phyloP scores from a whole-genome alignment of 2,888 invertebrate species.

The Heterodera filipjevi region DNA sequence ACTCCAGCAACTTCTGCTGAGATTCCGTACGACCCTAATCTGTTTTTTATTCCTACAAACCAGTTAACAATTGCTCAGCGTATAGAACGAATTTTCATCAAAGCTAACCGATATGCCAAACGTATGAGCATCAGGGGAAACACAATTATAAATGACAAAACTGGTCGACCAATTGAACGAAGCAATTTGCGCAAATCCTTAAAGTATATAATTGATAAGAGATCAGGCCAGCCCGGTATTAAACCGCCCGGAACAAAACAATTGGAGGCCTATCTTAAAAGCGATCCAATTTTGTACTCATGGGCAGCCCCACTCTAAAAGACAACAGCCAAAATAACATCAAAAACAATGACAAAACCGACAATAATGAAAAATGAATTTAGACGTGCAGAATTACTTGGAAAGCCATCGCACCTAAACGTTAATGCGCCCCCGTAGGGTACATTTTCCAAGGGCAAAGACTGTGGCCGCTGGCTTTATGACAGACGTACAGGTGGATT shows the following conservation, averaged over 20 bases:
- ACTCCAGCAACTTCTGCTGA: too few relatives aligned
- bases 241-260: neutral
- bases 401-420: constrained; percentile 28
- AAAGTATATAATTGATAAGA: neutral
- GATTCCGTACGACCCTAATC: too few relatives aligned
- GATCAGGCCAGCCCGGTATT: neutral
- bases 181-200: neutral
- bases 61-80: neutral
- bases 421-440: constrained; percentile 10
- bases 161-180: neutral
- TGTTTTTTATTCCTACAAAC: neutral
- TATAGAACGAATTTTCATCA: neutral
- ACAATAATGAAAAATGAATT: too few relatives aligned
- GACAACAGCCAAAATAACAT: too few relatives aligned
- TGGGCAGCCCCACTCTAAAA: neutral
- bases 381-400: constrained; percentile 23
- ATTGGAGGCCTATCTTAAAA: neutral
- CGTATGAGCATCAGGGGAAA: neutral
- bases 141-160: neutral
- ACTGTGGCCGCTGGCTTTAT: constrained; percentile 16
- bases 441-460: constrained; percentile 4
- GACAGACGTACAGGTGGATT: constrained; percentile 20
- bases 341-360: too few relatives aligned
- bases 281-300: neutral
- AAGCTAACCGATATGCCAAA: neutral